phyloP scores from a whole-genome alignment of 2,888 invertebrate species.

The Unio delphinus region DNA sequence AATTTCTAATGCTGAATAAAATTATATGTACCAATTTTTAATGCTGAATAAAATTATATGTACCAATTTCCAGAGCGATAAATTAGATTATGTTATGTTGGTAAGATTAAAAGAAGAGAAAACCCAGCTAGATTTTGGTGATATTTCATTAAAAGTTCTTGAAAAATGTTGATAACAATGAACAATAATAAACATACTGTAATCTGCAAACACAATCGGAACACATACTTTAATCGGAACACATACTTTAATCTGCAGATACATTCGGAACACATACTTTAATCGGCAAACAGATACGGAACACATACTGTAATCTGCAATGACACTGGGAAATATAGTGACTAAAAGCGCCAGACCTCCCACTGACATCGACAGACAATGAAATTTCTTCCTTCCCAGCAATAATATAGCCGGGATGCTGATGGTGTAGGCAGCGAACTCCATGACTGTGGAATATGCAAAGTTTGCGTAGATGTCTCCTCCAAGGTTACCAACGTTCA shows the following conservation, averaged over 20 bases:
- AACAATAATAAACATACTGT: no score
- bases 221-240: background rate
- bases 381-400: slow-evolving; percentile 4
- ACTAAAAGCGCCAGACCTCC: background rate
- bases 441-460: background rate
- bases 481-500: slow-evolving; percentile 2
- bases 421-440: background rate
- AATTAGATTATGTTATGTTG: no score
- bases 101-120: no score
- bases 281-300: background rate
- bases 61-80: no score
- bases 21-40: no score
- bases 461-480: slow-evolving; percentile 3
- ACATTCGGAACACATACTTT: background rate
- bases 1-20: no score
- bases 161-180: no score
- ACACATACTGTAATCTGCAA: background rate
- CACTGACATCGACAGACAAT: slow-evolving; percentile 1
- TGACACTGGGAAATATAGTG: background rate
- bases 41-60: no score
- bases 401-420: background rate
- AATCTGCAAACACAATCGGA: no score
- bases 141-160: no score
- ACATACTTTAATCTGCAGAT: background rate
- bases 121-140: no score